phyloP scores from a whole-genome alignment of 2,888 invertebrate genomes.

The Adineta ricciae region DNA sequence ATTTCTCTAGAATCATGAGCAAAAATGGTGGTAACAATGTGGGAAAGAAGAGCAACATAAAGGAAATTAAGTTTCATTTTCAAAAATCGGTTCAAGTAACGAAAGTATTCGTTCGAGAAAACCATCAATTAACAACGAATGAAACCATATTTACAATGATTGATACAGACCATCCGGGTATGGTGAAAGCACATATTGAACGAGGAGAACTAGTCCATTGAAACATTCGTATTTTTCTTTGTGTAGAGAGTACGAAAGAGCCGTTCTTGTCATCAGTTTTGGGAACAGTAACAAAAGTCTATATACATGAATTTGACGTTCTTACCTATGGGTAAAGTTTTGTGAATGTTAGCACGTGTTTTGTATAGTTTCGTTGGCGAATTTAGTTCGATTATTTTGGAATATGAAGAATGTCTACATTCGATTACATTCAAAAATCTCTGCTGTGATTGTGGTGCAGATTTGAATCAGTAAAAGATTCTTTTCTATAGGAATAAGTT shows the following conservation, averaged over 20 bases:
- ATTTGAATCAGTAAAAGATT: constrained; percentile 22
- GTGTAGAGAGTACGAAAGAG: not conserved
- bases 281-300: not conserved
- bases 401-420: constrained; percentile 31
- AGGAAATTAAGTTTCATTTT: not conserved
- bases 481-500: no score
- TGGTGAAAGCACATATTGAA: not conserved
- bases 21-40: not conserved
- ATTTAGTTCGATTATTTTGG: constrained; percentile 23
- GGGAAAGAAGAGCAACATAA: not conserved
- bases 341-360: not conserved
- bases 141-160: not conserved
- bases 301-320: not conserved
- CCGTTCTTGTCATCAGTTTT: not conserved
- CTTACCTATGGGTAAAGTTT: not conserved
- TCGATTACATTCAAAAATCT: constrained; percentile 23
- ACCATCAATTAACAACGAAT: not conserved
- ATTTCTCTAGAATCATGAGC: not conserved
- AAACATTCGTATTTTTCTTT: no score
- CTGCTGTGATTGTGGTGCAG: constrained; percentile 29
- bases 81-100: not conserved
- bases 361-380: not conserved
- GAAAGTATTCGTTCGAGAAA: not conserved
- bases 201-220: no score
- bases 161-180: constrained; percentile 12